These are phyloP conservation scores for Meles meles DNA, from an alignment of 2,113 vertebrate species.

Conservation along the genomic window DNA sequence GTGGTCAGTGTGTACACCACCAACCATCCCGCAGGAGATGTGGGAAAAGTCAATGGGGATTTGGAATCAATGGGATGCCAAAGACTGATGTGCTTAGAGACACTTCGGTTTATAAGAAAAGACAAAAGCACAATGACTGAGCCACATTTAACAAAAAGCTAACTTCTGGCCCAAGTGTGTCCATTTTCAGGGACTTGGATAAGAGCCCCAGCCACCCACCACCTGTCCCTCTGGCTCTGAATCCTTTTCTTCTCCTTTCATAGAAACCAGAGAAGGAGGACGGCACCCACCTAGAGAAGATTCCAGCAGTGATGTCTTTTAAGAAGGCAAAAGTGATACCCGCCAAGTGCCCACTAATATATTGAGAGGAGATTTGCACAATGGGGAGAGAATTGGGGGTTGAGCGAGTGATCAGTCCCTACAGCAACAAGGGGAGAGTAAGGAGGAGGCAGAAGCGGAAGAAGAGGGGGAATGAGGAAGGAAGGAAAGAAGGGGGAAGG, in stretches of 20 bases:
- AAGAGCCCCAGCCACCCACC: neutral
- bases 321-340: neutral
- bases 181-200: no score
- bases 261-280: no score
- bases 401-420: neutral
- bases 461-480: neutral
- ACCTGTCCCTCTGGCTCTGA: neutral
- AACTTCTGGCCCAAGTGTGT: neutral
- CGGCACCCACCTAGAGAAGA: neutral
- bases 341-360: neutral
- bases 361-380: neutral
- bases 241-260: no score
- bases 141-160: neutral
- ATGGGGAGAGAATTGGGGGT: neutral
- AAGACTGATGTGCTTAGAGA: neutral
- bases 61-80: neutral
- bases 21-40: neutral
- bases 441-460: neutral
- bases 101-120: neutral
- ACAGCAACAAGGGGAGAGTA: neutral
- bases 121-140: neutral
- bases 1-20: neutral
- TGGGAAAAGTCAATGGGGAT: neutral
- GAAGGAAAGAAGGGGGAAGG: fast-evolving
- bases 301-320: neutral